Conservation (phyloP, 2,888 invertebrate species). For the Rhingia rostrata region DNA sequence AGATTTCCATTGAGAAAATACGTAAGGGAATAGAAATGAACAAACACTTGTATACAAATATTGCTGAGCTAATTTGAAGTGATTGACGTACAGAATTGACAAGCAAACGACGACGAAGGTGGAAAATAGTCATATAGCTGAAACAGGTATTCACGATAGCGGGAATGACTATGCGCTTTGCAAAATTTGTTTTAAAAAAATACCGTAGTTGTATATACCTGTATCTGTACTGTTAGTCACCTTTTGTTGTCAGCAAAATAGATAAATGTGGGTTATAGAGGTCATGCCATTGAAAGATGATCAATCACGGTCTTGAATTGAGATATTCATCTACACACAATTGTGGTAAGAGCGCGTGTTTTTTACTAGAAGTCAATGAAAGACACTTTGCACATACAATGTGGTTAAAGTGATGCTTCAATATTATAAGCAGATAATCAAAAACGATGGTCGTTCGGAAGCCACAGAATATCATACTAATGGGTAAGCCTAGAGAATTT, state of each 20-base stretch:
- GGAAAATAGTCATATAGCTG: constrained; percentile 3
- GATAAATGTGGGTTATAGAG: constrained; percentile 13
- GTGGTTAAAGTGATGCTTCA: too few species aligned
- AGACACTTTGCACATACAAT: too few species aligned
- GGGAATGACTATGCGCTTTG: constrained; percentile 42
- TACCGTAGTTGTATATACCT: not conserved
- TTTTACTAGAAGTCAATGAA: too few species aligned
- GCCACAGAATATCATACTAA: too few species aligned
- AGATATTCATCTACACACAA: constrained; percentile 32
- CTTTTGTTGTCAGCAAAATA: constrained; percentile 2
- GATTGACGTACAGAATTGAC: constrained; percentile 40
- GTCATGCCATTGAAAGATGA: constrained; percentile 51
- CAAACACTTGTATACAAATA: constrained; percentile 4
- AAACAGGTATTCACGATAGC: constrained; percentile 46
- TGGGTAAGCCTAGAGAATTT: too few species aligned
- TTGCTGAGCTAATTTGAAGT: constrained; percentile 26
- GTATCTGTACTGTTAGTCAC: constrained; percentile 3
- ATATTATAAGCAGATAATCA: too few species aligned
- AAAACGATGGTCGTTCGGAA: too few species aligned
- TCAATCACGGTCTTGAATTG: constrained; percentile 17
- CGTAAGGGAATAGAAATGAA: not conserved
- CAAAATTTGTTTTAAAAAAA: not conserved
- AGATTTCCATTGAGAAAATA: constrained; percentile 34
- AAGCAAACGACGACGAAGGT: constrained; percentile 27
- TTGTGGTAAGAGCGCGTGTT: not conserved